phyloP scores from a whole-genome alignment of 2,113 vertebrate genomes.

The Synodontis membranacea region DNA sequence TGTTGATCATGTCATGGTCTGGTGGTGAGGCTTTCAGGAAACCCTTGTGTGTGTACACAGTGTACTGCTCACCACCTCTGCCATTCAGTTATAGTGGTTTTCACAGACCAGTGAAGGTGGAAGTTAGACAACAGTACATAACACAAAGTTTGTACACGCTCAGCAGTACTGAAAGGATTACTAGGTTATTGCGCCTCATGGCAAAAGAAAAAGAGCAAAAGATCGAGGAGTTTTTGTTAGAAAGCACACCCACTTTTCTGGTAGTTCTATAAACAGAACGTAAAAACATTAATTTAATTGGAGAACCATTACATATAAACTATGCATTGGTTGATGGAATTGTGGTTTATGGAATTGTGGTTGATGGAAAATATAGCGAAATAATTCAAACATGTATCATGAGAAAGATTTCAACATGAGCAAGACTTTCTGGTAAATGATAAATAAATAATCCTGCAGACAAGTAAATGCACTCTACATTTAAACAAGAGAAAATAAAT shows the following conservation, averaged over 20 bases:
- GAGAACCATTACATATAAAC: slow-evolving; percentile 18
- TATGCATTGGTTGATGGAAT: slow-evolving; percentile 24
- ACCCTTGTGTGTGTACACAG: slow-evolving; percentile 13
- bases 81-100: slow-evolving; percentile 23
- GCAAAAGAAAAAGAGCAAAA: background rate
- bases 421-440: slow-evolving; percentile 53
- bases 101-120: background rate
- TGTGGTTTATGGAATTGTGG: slow-evolving; percentile 45
- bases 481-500: slow-evolving; percentile 61
- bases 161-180: slow-evolving; percentile 22
- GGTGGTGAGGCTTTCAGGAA: slow-evolving; percentile 28
- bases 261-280: slow-evolving; percentile 21
- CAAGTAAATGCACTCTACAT: slow-evolving; percentile 56
- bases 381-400: slow-evolving; percentile 47
- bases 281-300: slow-evolving; percentile 37
- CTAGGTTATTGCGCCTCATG: background rate
- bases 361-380: slow-evolving; percentile 46
- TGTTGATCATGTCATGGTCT: slow-evolving; percentile 41
- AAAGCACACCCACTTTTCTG: slow-evolving; percentile 28
- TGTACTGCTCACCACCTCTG: slow-evolving; percentile 19
- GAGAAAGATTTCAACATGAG: slow-evolving; percentile 51
- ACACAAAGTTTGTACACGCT: background rate
- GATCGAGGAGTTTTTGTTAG: background rate
- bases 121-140: background rate
- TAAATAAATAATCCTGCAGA: slow-evolving; percentile 55